Evolutionary conservation across 2,113 vertebrate genomes (phyloP), one percentile per base, ranked within the genome.

Genomic region (human): DNA sequence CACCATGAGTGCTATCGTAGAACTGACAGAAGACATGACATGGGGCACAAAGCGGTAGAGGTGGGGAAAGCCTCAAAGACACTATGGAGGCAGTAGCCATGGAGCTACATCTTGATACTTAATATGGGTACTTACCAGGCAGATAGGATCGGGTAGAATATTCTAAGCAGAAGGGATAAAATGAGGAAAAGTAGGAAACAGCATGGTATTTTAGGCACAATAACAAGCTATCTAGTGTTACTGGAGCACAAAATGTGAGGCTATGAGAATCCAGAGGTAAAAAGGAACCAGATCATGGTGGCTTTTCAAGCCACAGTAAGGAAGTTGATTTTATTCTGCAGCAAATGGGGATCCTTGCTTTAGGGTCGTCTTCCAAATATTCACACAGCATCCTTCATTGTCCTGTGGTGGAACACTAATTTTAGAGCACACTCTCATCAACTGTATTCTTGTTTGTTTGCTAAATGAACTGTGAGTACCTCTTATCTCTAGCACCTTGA

Each of bases 121-220:
- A 75, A 57, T n/a, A 2, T 61, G 23, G 40, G 18, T 84, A 22
- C 81, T 90, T 45, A 27, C 6, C 23, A 52, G 27, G 25, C 50
- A 50, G 23, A 61, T 32, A 40, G 12, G 8, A 61, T 23, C 23
- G n/a, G 43, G 25, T 32, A 88, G 12, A 50, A 23, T 20, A 83
- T 32, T 78, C 72, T 76, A 92, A 90, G 35, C 6, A 80, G 7
- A 78, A 30, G 30, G 7, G 0, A 72, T 80, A 85, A 75, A 95
- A 89, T 30, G 4, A 81, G 40, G 32, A 68, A 61, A 68, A 68
- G 25, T 40, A 45, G 20, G 20, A 48, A 50, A 87, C 6, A 61
- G 3, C 5, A 40, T 18, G 16, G 2, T 59, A 27, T 0, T 3
- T 11, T 0, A 64, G 4, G 27, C 52, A 78, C 25, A n/a, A 35